Base-by-base conservation (phyloP, 1,140 invertebrate species). In the Daktulosphaira vitifoliae region DNA sequence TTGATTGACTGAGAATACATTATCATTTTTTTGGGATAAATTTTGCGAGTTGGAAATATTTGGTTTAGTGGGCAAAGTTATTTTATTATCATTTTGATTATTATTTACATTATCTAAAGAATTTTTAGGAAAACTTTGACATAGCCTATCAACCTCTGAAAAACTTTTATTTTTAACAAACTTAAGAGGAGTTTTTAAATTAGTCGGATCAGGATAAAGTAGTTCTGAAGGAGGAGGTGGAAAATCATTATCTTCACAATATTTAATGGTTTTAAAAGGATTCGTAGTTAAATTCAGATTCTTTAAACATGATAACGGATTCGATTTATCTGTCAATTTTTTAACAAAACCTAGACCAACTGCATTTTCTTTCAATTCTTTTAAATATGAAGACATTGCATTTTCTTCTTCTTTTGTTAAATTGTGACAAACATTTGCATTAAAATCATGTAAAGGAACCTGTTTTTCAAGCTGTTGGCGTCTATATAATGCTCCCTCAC, bases 401-500 rank as follows among this genome's bases (percentile, higher is more conserved):
- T 77, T 73, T 49, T 79, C 76, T 74, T 87, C 84, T 39, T 80
- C 75, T 54, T 83, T 79, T 2, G 79, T 81, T 9, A 86, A 75
- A 66, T 81, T 77, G 70, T 86, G 82, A 68, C 80, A 81, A 4
- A 78, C 78, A 65, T 77, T 74, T 29, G 79, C 70, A 74, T 87
- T 82, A 51, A 90, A 82, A 73, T 91, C 89, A 72, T 90, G 87
- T 4, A 87, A 78, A 6, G 88, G 88, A 37, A 92, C 78, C 75
- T 91, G 89, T 67, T 86, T 85, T 71, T 89, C 83, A 3, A 91
- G 77, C 65, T 87, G 82, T 54, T 85, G 84, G 69, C 85, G 86
- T 23, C 89, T 78, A 54, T 82, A 79, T 33, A 78, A 76, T 1
- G 88, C 88, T 42, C 87, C 88, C 64, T 80, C 77, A 37, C 85